Conservation (phyloP, 2,113 vertebrate species). For the Datnioides undecimradiatus region DNA sequence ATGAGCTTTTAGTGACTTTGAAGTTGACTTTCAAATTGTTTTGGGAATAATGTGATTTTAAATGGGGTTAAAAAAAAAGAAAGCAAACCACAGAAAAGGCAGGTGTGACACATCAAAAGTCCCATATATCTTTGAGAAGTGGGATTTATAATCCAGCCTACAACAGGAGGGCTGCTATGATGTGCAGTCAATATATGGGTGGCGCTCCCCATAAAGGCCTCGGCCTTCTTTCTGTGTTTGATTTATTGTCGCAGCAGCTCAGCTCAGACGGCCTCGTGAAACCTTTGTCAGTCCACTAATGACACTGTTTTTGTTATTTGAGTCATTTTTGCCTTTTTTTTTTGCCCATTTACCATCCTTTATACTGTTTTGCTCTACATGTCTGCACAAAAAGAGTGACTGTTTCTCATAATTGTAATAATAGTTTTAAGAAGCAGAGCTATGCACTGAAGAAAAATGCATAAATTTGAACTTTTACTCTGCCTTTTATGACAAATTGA, state of each 20-base stretch:
- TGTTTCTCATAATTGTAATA: background rate
- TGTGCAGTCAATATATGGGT: slow-evolving; percentile 83
- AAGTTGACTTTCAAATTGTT: slow-evolving; percentile 16
- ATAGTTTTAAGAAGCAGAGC: background rate
- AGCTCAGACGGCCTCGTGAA: slow-evolving; percentile 85
- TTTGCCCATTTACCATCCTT: background rate
- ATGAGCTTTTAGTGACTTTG: background rate
- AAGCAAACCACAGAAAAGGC: slow-evolving; percentile 28
- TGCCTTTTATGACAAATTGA: background rate
- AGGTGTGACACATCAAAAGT: slow-evolving; percentile 53
- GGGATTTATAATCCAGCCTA: slow-evolving; percentile 73
- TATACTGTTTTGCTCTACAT: slow-evolving; percentile 16
- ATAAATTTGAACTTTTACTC: background rate
- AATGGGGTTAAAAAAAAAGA: background rate
- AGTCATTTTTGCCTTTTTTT: slow-evolving; percentile 63
- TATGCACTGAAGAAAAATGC: background rate
- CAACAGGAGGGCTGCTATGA: slow-evolving; percentile 67
- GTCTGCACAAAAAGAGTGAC: background rate
- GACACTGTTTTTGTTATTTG: slow-evolving; percentile 83
- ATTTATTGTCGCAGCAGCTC: slow-evolving; percentile 86
- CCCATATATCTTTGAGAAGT: slow-evolving; percentile 70
- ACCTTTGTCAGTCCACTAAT: slow-evolving; percentile 86
- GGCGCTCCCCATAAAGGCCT: slow-evolving; percentile 83
- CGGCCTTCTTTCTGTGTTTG: slow-evolving; percentile 83
- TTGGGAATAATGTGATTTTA: slow-evolving; percentile 14